Evolutionary conservation across 2,888 invertebrate genomes (phyloP).

Genomic region (Xestobium rufovillosum): DNA sequence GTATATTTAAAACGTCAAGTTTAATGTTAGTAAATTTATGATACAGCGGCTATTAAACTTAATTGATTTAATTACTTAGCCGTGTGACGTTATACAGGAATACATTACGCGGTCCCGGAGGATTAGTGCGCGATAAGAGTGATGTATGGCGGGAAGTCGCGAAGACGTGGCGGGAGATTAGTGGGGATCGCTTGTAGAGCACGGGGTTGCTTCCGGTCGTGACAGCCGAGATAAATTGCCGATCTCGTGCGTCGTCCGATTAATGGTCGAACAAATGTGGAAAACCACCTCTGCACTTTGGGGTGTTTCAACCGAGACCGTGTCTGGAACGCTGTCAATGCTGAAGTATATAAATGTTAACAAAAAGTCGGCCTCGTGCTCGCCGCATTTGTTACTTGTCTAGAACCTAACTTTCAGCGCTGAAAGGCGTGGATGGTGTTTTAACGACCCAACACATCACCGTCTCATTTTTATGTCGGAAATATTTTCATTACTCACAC

Average conservation of each 20-base stretch:
- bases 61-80: constrained; percentile 31
- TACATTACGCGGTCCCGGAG: constrained; percentile 14
- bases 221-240: constrained; percentile 43
- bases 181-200: constrained; percentile 42
- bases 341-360: constrained; percentile 4
- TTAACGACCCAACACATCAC: too few species aligned
- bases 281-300: constrained; percentile 42
- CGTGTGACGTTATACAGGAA: constrained; percentile 20
- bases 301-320: constrained; percentile 13
- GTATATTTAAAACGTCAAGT: background rate
- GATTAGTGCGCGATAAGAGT: constrained; percentile 36
- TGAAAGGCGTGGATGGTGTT: too few species aligned
- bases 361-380: constrained; percentile 1
- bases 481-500: too few species aligned
- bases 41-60: constrained; percentile 14
- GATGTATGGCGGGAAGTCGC: constrained; percentile 43
- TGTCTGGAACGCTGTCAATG: background rate
- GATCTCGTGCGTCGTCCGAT: constrained; percentile 36
- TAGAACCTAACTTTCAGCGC: too few species aligned
- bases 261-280: constrained; percentile 44
- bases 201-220: constrained; percentile 42
- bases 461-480: too few species aligned
- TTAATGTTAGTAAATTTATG: background rate
- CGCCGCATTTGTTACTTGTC: constrained; percentile 2
- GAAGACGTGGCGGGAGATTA: constrained; percentile 43